Evolutionary conservation across 2,113 vertebrate species (phyloP).

Genomic region (Corvus cornix): DNA sequence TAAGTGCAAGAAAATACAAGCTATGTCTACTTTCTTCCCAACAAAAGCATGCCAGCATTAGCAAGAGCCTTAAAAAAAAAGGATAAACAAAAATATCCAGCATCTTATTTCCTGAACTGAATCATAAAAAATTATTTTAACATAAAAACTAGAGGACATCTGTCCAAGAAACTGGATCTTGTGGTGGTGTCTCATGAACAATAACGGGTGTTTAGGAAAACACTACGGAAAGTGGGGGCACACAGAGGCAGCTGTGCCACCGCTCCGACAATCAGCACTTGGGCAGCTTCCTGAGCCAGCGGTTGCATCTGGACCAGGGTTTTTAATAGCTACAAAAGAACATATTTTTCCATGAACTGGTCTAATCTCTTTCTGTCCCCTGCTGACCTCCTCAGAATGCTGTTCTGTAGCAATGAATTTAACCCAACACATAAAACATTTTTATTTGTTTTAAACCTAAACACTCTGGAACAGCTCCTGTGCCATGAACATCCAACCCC

Average conservation of each 20-base stretch:
- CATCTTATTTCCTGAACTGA: constrained; percentile 10
- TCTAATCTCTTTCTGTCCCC: neutral
- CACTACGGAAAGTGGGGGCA: rapidly evolving
- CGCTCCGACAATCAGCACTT: neutral
- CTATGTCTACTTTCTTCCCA: constrained; percentile 1
- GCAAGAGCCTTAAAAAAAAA: neutral
- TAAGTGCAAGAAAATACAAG: constrained; percentile 46
- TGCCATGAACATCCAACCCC: neutral
- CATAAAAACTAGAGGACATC: neutral
- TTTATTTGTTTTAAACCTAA: neutral
- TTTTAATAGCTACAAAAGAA: constrained; percentile 37
- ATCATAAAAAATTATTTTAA: neutral
- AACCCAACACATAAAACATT: neutral
- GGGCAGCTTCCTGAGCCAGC: constrained; percentile 23
- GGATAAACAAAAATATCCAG: neutral
- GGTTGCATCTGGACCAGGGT: neutral
- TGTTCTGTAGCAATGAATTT: neutral
- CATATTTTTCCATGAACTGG: neutral
- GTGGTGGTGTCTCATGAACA: neutral
- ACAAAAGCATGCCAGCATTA: neutral
- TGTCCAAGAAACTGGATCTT: neutral
- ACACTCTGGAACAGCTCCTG: neutral
- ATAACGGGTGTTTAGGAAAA: neutral
- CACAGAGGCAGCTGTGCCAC: neutral
- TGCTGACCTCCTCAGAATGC: neutral